Evolutionary conservation across 23 tunicate species (phyloP), one percentile per base, ranked within the genome.

Genomic region (Botrylloides violaceus): DNA sequence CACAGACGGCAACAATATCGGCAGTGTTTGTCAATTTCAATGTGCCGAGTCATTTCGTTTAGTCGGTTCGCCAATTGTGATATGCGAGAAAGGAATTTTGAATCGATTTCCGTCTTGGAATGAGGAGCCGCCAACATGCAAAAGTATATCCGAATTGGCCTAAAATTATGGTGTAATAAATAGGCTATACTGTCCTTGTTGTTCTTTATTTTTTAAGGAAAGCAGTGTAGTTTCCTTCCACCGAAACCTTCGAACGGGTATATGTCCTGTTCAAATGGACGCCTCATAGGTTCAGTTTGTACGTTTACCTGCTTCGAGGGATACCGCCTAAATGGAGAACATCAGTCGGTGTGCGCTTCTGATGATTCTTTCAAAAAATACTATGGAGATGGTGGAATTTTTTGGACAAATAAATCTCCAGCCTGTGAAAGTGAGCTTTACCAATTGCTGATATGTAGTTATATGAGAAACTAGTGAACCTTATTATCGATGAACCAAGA

Each of bases 71-170:
- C 26, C 7, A 27, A 21, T 25, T 3, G 35, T 31, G 18, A 3
- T 31, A 34, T 63, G 70, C 9, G 36, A 27, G 33, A 33, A 63
- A 28, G 36, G 36, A 29, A 29, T 18, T 6, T 21, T 72, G 64
- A 29, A 47, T 27, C 20, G 66, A 58, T 29, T n/a, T 27, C 38
- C 59, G 49, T 18, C 29, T 3, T 72, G 77, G 77, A 22, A 28
- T 3, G 65, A 50, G 15, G 36, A 25, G 21, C 25, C 64, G 7
- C 77, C 77, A 72, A 43, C 64, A 29, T 72, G 77, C 32, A 28
- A 49, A 72, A 50, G 77, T 49, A 72, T 65, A 65, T 21, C 53
- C 27, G 23, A 43, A 20, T 33, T 43, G n/a, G n/a, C n/a, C n/a
- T n/a, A n/a, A n/a, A n/a, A n/a, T n/a, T n/a, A n/a, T n/a, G n/a